Base-by-base conservation (phyloP, 2,113 vertebrate species). In the Sarotherodon lohbergeri region DNA sequence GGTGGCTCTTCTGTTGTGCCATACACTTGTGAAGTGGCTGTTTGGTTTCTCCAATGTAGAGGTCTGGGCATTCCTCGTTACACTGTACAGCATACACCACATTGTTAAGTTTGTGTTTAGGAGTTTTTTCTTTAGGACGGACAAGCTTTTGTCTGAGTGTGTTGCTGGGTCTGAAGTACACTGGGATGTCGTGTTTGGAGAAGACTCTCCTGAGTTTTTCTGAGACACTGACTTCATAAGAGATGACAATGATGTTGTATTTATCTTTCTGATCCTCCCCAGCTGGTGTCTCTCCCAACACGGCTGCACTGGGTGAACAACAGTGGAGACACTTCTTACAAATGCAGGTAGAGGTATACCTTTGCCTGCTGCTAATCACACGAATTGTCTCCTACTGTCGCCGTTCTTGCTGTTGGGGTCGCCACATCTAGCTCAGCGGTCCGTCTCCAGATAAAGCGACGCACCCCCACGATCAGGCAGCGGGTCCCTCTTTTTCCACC, bases 121-220 rank as follows among this genome's bases (percentile, higher is more conserved):
- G 50, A 52, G 8, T 1, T 52, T 52, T 52, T n/a, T 52, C 3
- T 52, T 52, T 52, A n/a, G 50, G 50, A 9, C 1, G 17, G 17
- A 52, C 50, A n/a, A 0, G 50, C 8, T 52, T 52, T 52, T n/a
- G 2, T 52, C 48, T 52, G 50, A 52, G 50, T 19, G 50, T 5
- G 17, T 52, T 52, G 50, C 2, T 52, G 50, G 50, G 19, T 52
- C 9, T 52, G 0, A 52, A 52, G 8, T 52, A 52, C 0, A 52
- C 17, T 52, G 50, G 50, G 17, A 10, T n/a, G 50, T 52, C 1
- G 0, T 52, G 9, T 9, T 52, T 52, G 50, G 0, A 52, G 50
- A 52, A 52, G 0, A 52, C n/a, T n/a, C 50, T 52, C 50, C 50
- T 9, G 50, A 52, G 1, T n/a, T 1, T n/a, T 52, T 52, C 1